phyloP scores from a whole-genome alignment of 2,888 invertebrate genomes.

The Hirtodrosophila confusa region DNA sequence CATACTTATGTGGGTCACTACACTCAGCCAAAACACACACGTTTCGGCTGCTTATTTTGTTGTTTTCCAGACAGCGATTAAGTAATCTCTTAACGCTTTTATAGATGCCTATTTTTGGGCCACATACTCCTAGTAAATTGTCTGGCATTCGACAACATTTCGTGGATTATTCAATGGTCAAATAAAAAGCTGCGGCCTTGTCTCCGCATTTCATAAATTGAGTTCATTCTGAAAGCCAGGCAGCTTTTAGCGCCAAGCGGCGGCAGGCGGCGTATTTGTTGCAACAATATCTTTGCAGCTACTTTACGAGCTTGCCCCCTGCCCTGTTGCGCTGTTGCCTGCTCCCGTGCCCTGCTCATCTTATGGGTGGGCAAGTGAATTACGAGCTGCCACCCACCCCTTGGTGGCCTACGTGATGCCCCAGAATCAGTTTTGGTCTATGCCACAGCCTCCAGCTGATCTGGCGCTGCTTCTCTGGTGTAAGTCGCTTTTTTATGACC shows the following conservation, averaged over 20 bases:
- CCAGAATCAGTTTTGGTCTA: neutral
- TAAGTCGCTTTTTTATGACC: constrained; percentile 74
- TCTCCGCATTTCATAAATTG: no score
- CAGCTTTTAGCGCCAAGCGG: no score
- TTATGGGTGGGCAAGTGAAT: constrained; percentile 4
- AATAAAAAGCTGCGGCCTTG: neutral
- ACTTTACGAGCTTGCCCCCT: neutral
- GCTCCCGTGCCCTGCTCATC: neutral
- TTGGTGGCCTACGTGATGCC: constrained; percentile 6
- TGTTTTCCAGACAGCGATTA: no score
- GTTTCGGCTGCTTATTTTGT: no score
- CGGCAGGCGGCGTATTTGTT: neutral
- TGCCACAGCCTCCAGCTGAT: constrained; percentile 15
- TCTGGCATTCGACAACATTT: no score
- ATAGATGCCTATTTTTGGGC: no score
- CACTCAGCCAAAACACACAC: neutral
- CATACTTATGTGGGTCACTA: constrained; percentile 3
- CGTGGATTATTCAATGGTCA: no score
- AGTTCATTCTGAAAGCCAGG: no score
- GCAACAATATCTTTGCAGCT: constrained; percentile 6
- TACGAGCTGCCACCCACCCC: constrained; percentile 1
- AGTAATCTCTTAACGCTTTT: no score
- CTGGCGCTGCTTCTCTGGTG: constrained; percentile 17
- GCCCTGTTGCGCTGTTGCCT: no score
- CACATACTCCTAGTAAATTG: no score